These are phyloP conservation scores for Oryzaephilus surinamensis DNA, from an alignment of 1,140 invertebrate genomes.

Conservation along the genomic window DNA sequence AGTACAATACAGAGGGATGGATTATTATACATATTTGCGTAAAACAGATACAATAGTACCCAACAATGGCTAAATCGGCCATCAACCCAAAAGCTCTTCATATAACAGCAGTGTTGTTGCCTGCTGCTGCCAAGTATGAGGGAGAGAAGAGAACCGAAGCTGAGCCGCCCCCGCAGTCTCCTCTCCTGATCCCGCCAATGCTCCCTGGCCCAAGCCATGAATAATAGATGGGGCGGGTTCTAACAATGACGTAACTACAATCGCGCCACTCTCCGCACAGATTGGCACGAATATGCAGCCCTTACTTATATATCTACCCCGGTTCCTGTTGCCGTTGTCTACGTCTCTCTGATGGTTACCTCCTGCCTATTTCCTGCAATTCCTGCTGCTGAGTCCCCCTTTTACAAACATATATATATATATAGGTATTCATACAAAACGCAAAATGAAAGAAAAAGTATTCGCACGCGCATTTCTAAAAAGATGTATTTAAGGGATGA, in stretches of 20 bases:
- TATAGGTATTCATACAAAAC: too few species aligned
- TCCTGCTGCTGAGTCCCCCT: conserved; percentile 14
- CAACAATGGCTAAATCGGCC: too few species aligned
- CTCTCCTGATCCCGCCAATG: background rate
- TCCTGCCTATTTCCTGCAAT: conserved; percentile 5
- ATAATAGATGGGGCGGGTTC: conserved; percentile 39
- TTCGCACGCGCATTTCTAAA: conserved; percentile 6
- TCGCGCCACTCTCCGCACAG: conserved; percentile 35
- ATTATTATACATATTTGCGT: conserved; percentile 1
- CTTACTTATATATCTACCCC: conserved; percentile 12
- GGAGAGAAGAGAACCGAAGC: too few species aligned
- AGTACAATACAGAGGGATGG: background rate
- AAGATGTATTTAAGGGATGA: background rate
- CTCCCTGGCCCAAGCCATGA: conserved; percentile 27
- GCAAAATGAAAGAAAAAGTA: too few species aligned
- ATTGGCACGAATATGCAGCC: conserved; percentile 33
- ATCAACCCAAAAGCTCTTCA: conserved; percentile 11
- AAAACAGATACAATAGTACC: too few species aligned
- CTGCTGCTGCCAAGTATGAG: background rate
- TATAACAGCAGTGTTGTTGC: conserved; percentile 2
- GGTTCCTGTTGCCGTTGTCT: conserved; percentile 6
- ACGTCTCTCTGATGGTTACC: too few species aligned
- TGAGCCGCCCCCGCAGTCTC: conserved; percentile 11
- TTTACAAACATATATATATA: conserved; percentile 8
- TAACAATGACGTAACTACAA: conserved; percentile 40